Evolutionary conservation across 2,888 invertebrate genomes (phyloP).

Genomic region (Hecatera dysodea): DNA sequence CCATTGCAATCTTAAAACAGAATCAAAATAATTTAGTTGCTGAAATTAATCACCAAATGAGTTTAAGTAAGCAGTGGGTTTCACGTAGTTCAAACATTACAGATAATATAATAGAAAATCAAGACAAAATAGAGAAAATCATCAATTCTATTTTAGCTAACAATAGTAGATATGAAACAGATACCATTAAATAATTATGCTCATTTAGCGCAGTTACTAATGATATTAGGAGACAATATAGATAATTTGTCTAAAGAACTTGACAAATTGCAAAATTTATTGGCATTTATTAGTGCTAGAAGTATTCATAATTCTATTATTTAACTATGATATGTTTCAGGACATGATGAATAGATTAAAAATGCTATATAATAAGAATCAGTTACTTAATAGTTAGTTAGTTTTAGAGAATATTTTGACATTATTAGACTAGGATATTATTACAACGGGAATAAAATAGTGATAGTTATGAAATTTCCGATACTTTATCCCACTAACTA

Average conservation of each 20-base stretch:
- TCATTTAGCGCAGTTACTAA: no score
- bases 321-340: conserved; percentile 1
- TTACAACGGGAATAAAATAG: not conserved
- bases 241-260: no score
- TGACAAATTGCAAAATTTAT: not conserved
- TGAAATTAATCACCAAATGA: conserved; percentile 1
- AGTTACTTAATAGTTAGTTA: no score
- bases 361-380: no score
- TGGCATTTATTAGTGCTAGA: not conserved
- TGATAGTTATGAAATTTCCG: not conserved
- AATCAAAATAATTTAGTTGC: not conserved
- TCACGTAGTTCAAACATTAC: no score
- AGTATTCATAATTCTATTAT: not conserved
- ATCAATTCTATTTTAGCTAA: not conserved
- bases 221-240: no score
- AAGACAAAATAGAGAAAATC: not conserved
- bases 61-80: conserved; percentile 3
- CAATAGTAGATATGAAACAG: no score
- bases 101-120: no score
- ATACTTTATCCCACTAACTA: not conserved
- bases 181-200: no score
- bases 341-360: not conserved
- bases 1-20: not conserved
- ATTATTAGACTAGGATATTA: no score
- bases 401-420: not conserved